Conservation (phyloP, 2,888 invertebrate genomes). For the Hirtodrosophila duncani region DNA sequence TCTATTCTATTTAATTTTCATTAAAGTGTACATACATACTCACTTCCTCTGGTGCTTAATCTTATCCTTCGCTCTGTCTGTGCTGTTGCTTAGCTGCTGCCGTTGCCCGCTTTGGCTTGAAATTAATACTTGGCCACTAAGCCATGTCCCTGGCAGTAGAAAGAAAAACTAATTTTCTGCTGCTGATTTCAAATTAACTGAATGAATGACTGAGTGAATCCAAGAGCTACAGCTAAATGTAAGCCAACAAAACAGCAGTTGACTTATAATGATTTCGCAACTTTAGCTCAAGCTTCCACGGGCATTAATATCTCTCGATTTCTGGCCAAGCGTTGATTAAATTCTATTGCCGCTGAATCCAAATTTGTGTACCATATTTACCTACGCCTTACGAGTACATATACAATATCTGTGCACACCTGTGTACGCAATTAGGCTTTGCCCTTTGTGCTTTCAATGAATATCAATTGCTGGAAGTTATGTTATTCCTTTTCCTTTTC, state of each 20-base stretch:
- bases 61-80: too few relatives aligned
- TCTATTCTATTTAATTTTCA: too few relatives aligned
- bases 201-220: slow-evolving; percentile 63
- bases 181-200: slow-evolving; percentile 74
- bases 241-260: too few relatives aligned
- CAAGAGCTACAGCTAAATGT: slow-evolving; percentile 21
- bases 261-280: too few relatives aligned
- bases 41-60: too few relatives aligned
- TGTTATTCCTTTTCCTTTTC: not conserved
- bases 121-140: slow-evolving; percentile 42
- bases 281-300: slow-evolving; percentile 26
- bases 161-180: slow-evolving; percentile 75
- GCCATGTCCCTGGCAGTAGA: slow-evolving; percentile 33
- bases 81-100: not conserved
- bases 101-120: slow-evolving; percentile 13
- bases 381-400: slow-evolving; percentile 2
- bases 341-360: slow-evolving; percentile 7
- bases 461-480: slow-evolving; percentile 55
- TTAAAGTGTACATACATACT: too few relatives aligned
- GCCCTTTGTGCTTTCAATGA: slow-evolving; percentile 37
- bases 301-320: slow-evolving; percentile 19
- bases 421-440: slow-evolving; percentile 41
- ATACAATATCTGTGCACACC: slow-evolving; percentile 30
- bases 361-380: slow-evolving; percentile 2
- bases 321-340: slow-evolving; percentile 20